A percentile compares a stretch with the other conserved stretches of the same genome.
Conservation (phyloP, 2,113 vertebrate species). For the Physeter macrocephalus region DNA sequence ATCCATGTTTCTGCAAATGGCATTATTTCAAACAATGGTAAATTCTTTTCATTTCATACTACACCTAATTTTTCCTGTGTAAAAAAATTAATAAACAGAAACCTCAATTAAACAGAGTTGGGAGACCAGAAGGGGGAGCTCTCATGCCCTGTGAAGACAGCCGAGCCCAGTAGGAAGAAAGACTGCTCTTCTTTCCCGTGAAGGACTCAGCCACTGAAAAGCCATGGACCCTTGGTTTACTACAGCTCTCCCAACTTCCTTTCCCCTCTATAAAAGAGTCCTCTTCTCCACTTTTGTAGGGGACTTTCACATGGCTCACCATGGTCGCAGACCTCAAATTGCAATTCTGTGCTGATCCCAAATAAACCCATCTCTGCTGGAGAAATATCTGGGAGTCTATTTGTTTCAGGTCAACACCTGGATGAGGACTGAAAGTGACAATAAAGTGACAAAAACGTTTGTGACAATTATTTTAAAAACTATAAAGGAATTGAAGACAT, state of each 20-base stretch:
- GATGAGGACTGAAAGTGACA: neutral
- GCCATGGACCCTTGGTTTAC: neutral
- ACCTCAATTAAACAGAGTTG: neutral
- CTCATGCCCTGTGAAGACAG: neutral
- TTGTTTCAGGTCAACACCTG: neutral
- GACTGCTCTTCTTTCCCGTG: too few species aligned
- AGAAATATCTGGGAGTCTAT: neutral
- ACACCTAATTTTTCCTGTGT: neutral
- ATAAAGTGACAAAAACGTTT: neutral
- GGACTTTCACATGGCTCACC: neutral
- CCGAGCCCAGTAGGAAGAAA: too few species aligned
- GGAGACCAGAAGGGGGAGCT: neutral
- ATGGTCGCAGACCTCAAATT: neutral
- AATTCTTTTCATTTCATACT: neutral
- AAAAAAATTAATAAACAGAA: neutral
- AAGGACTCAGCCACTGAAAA: neutral
- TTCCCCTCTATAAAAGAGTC: neutral
- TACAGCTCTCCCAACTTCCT: neutral
- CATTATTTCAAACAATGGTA: neutral
- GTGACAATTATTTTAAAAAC: neutral
- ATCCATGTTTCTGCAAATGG: neutral
- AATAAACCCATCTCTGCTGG: neutral
- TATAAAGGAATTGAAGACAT: neutral
- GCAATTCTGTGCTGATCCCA: neutral
- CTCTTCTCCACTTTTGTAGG: neutral